Conservation (phyloP, 2,113 vertebrate genomes). For the Odocoileus virginianus region DNA sequence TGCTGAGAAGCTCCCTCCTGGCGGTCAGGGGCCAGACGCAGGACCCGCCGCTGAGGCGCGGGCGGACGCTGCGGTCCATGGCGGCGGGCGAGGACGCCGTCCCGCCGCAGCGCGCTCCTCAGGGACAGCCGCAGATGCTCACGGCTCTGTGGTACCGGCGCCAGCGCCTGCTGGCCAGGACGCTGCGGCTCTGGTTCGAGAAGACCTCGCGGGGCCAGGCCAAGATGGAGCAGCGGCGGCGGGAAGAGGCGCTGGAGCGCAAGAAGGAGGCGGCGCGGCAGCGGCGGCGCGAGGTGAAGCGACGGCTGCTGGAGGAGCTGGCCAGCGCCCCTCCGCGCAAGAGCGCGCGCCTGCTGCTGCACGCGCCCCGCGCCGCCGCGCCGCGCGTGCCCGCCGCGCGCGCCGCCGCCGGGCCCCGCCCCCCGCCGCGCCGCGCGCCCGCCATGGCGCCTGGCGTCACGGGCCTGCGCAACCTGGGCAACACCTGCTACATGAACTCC, state of each 20-base stretch:
- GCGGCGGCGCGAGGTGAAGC: conserved; percentile 91
- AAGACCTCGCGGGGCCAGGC: conserved; percentile 85
- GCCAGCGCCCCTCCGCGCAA: conserved; percentile 93
- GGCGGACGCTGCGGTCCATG: conserved; percentile 89
- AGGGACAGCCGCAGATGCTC: conserved; percentile 88
- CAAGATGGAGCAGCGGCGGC: conserved; percentile 81
- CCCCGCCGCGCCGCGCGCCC: conserved; percentile 80
- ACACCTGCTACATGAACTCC: conserved; percentile 99
- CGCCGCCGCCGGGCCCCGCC: conserved; percentile 72
- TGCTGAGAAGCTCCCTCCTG: conserved; percentile 92
- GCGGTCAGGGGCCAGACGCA: conserved; percentile 82
- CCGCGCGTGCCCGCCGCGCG: conserved; percentile 75
- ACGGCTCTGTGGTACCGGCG: conserved; percentile 92
- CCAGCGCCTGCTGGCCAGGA: conserved; percentile 87
- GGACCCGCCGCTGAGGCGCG: conserved; percentile 74
- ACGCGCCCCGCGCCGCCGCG: conserved; percentile 84
- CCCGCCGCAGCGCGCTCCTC: conserved; percentile 75
- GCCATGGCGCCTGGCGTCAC: conserved; percentile 94
- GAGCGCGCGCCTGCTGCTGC: conserved; percentile 92
- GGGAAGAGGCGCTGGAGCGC: conserved; percentile 85
- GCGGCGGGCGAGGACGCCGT: conserved; percentile 77
- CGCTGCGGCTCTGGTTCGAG: conserved; percentile 85
- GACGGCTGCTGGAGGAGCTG: conserved; percentile 91
- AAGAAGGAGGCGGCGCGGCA: conserved; percentile 87
- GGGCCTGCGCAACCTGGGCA: conserved; percentile 95